phyloP scores from a whole-genome alignment of 2,888 invertebrate genomes.

The Halictus ligatus region DNA sequence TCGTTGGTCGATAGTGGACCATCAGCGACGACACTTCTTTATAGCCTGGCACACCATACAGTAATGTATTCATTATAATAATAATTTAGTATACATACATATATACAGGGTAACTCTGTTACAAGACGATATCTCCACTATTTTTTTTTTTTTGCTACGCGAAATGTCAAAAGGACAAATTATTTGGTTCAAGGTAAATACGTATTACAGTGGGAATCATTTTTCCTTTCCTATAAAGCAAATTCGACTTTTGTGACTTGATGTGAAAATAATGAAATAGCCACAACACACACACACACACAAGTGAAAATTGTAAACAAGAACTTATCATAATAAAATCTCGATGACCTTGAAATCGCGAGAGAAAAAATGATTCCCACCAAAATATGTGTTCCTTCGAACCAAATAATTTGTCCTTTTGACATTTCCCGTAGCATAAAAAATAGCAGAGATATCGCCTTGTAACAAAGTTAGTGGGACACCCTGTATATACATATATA shows the following conservation, averaged over 20 bases:
- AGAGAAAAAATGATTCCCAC: too few species aligned
- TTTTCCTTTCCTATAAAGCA: too few species aligned
- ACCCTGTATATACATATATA: neutral
- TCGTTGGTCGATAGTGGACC: neutral
- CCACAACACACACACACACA: too few species aligned
- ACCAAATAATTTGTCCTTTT: neutral
- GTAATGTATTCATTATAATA: slow-evolving; percentile 13
- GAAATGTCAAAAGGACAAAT: neutral
- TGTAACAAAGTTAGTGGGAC: neutral
- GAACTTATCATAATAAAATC: too few species aligned
- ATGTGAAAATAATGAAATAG: too few species aligned
- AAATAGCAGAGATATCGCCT: neutral
- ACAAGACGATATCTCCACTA: neutral
- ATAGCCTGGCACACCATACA: slow-evolving; percentile 37
- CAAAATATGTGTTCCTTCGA: neutral
- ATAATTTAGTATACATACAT: slow-evolving; percentile 18
- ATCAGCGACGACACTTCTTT: slow-evolving; percentile 25
- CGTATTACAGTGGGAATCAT: neutral
- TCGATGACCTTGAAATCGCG: neutral
- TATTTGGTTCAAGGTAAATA: neutral
- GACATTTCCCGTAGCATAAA: neutral
- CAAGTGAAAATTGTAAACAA: too few species aligned
- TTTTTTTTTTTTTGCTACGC: neutral
- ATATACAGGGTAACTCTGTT: neutral
- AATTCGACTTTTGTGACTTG: too few species aligned